phyloP scores from a whole-genome alignment of 2,888 invertebrate species.

The Philopedon plagiatum region DNA sequence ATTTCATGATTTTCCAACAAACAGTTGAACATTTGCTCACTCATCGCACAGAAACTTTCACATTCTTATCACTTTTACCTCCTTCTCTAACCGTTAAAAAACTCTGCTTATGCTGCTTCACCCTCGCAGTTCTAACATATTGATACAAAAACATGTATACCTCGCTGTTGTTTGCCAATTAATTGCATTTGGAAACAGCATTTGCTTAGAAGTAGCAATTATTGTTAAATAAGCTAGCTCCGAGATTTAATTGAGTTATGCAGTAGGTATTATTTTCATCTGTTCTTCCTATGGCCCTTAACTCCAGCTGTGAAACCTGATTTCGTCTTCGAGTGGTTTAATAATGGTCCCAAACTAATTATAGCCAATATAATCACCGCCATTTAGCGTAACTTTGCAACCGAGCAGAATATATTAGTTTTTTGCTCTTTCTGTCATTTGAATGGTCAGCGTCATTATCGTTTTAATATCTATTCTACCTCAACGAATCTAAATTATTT shows the following conservation, averaged over 20 bases:
- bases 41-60: too few species aligned
- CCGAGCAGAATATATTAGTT: conserved; percentile 35
- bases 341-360: conserved; percentile 38
- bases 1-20: too few species aligned
- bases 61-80: too few species aligned
- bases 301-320: conserved; percentile 33
- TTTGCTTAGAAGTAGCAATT: too few species aligned
- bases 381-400: conserved; percentile 15
- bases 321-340: conserved; percentile 29
- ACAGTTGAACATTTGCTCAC: too few species aligned
- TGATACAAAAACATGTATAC: too few species aligned
- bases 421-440: conserved; percentile 24
- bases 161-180: neutral
- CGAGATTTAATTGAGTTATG: neutral
- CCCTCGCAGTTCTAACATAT: too few species aligned
- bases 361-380: conserved; percentile 35
- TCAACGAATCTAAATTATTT: too few species aligned
- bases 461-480: conserved; percentile 19
- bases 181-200: too few species aligned
- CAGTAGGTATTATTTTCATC: neutral
- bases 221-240: too few species aligned
- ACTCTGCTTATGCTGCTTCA: too few species aligned
- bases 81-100: too few species aligned
- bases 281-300: conserved; percentile 1
- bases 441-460: conserved; percentile 24